Base-by-base conservation (phyloP, 2,797 vertebrate genomes). In the Falco peregrinus region DNA sequence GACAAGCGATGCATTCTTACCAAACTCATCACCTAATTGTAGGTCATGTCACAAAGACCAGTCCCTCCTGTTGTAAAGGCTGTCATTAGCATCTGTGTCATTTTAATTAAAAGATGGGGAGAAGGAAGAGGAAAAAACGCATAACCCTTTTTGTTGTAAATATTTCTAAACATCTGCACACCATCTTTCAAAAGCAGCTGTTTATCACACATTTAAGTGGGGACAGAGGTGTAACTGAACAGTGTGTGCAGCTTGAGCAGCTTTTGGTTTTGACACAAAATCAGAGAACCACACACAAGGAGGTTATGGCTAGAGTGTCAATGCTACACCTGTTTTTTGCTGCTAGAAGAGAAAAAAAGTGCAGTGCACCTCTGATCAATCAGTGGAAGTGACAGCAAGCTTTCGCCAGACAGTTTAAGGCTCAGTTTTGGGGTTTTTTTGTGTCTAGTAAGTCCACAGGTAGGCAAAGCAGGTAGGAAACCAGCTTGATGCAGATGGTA, bases 51-150 rank as follows among this genome's bases (percentile, higher is more conserved):
- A 65, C 1, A 0, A 13, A 10, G 70, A 74, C 74, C 63, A 28
- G n/a, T 11, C 47, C 74, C 86, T 96, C 65, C 70, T 35, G 67
- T 1, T 48, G 29, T 18, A 77, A 87, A 77, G 35, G 60, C 39
- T 31, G 11, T 83, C 89, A 89, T 96, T 89, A 96, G 67, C 68
- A 77, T 28, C 53, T 21, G n/a, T 6, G 84, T 67, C 53, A 53
- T 25, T 67, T 89, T 75, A 92, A 97, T 92, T 93, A 94, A 67
- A 67, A 91, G 53, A 71, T 3, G 13, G 18, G 35, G 69, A 68
- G 29, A 12, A 77, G 26, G 17, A 67, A 22, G 13, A 31, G 21
- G 4, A 1, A 20, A 69, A 69, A 80, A 63, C 53, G 61, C 0
- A 6, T 6, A 83, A 33, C 16, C 37, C 31, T 37, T 74, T 80